These are phyloP conservation scores for Sardina pilchardus DNA, from an alignment of 2,113 vertebrate genomes.

Conservation along the genomic window DNA sequence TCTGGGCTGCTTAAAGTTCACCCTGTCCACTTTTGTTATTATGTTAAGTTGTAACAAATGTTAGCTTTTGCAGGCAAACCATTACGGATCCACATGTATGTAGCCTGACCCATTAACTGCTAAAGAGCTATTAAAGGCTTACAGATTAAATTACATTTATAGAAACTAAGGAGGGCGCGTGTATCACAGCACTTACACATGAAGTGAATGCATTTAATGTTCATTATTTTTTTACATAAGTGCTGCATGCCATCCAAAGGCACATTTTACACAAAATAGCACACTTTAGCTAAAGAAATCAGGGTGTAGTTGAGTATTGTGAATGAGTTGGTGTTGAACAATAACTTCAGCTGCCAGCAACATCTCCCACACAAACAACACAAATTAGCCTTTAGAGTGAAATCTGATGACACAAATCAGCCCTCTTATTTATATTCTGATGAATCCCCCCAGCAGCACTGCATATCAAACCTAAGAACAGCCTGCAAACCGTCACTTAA, in stretches of 20 bases:
- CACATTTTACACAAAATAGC: not conserved
- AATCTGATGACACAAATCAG: not conserved
- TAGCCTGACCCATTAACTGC: constrained; percentile 66
- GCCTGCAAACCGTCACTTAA: constrained; percentile 70
- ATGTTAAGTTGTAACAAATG: constrained; percentile 61
- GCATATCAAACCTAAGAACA: not conserved
- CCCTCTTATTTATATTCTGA: not conserved
- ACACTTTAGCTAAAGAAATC: not conserved
- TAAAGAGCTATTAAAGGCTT: constrained; percentile 72
- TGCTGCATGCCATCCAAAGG: not conserved
- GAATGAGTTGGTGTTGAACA: not conserved
- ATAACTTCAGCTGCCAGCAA: not conserved
- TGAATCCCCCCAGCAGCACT: not conserved
- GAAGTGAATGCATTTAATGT: not conserved
- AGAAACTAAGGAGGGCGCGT: constrained; percentile 28
- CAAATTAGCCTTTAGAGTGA: not conserved
- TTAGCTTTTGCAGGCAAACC: constrained; percentile 52
- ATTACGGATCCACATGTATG: constrained; percentile 67
- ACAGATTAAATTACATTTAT: constrained; percentile 63
- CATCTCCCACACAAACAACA: not conserved
- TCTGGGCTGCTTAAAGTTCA: constrained; percentile 58
- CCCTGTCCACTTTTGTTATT: constrained; percentile 59
- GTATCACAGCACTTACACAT: not conserved
- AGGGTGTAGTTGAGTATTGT: not conserved
- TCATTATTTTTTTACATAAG: not conserved